Conservation (phyloP, 1,140 invertebrate species). For the Cotesia glomerata region DNA sequence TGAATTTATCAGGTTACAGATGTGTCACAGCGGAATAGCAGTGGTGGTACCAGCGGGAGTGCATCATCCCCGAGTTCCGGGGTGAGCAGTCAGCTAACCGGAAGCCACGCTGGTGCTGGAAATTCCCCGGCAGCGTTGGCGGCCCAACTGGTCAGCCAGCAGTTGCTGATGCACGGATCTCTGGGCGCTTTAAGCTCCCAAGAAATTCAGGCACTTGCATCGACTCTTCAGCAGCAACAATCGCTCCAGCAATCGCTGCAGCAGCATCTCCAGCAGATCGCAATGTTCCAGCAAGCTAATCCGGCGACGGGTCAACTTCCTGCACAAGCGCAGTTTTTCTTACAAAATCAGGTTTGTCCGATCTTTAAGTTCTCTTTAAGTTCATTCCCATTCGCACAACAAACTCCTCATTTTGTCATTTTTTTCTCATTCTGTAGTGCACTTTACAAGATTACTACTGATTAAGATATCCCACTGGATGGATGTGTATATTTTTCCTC, state of each 20-base stretch:
- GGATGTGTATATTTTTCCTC: neutral
- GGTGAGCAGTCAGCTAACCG: constrained; percentile 63
- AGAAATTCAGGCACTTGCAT: constrained; percentile 71
- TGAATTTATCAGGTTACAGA: constrained; percentile 62
- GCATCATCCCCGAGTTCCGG: constrained; percentile 66
- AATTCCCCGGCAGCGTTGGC: constrained; percentile 69
- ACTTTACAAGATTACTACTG: constrained; percentile 20
- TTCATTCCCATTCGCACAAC: neutral
- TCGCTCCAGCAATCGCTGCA: constrained; percentile 61
- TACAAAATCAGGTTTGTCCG: constrained; percentile 77
- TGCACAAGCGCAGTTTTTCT: constrained; percentile 75
- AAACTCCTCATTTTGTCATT: neutral
- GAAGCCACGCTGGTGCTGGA: constrained; percentile 54
- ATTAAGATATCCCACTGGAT: neutral
- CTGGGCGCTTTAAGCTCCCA: constrained; percentile 64
- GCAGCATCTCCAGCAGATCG: constrained; percentile 75
- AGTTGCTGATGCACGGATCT: constrained; percentile 66
- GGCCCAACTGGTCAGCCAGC: constrained; percentile 71
- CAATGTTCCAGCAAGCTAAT: constrained; percentile 71
- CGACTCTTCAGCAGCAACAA: constrained; percentile 71
- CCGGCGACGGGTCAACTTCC: constrained; percentile 65
- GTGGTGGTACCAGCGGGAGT: constrained; percentile 60
- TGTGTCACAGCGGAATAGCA: constrained; percentile 63
- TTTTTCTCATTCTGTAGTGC: neutral
- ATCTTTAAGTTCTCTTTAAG: constrained; percentile 15